Percentiles rank a stretch among this genome's conserved stretches.
Conservation (phyloP, 2,113 vertebrate species). For the Saccopteryx bilineata region DNA sequence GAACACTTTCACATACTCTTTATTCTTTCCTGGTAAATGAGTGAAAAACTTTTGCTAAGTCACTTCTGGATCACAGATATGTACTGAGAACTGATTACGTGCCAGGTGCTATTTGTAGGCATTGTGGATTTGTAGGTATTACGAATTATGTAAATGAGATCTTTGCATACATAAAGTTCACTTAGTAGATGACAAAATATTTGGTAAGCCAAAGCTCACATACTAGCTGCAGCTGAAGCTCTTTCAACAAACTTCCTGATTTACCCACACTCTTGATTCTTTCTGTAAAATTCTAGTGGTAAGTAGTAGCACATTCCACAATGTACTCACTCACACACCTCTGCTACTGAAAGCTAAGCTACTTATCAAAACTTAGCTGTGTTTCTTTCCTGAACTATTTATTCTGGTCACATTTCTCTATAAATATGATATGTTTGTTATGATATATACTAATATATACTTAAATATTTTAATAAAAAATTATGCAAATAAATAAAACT, state of each 20-base stretch:
- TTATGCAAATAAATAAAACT: neutral
- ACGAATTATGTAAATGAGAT: neutral
- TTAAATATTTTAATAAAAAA: conserved; percentile 31
- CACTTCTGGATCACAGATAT: neutral
- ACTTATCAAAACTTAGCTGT: neutral
- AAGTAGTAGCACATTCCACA: neutral
- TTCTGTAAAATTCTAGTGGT: neutral
- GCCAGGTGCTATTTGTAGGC: neutral
- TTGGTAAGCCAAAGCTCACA: conserved; percentile 7
- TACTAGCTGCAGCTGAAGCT: neutral
- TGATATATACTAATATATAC: neutral
- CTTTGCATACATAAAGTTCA: neutral
- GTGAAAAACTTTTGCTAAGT: neutral
- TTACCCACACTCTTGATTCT: neutral
- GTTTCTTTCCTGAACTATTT: neutral
- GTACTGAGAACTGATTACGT: neutral
- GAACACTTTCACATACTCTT: neutral
- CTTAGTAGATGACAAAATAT: neutral
- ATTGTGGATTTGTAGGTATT: neutral
- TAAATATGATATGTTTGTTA: neutral
- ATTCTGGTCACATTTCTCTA: neutral
- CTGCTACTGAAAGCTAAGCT: neutral
- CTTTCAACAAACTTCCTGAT: neutral
- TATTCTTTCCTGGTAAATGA: neutral
- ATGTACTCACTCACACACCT: neutral